Evolutionary conservation across 2,888 invertebrate species (phyloP), one percentile per base, ranked within the genome.

Genomic region (Macrophya annulata): DNA sequence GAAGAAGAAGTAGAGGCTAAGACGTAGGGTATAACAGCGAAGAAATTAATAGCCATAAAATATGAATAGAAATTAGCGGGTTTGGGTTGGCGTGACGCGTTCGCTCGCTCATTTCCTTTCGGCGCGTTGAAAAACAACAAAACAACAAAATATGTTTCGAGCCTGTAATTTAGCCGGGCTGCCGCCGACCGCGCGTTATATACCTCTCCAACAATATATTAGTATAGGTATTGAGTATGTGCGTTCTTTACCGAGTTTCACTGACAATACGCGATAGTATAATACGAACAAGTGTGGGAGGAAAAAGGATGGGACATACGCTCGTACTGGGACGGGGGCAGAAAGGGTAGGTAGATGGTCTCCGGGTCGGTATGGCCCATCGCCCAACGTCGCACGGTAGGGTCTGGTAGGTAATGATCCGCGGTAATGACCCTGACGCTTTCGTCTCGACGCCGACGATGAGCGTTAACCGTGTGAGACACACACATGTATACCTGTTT

Each of bases 21-120:
- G 86, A 87, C 88, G 87, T 88, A 87, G 90, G 88, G 90, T 90
- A 91, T 91, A 92, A 92, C 91, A 92, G 92, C 91, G 91, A 92
- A 93, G 93, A 93, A 93, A 93, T 93, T 93, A 93, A 93, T 93
- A 93, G 93, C 93, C 93, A 93, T 93, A 93, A 93, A 93, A 93
- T 93, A 93, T 93, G 93, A 93, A 93, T 93, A 93, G 93, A 93
- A 93, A 93, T 93, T 93, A 93, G 93, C 93, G 91, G 93, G 93
- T 93, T 93, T 93, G 92, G 93, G 93, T 93, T 93, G 93, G 93
- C 93, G 93, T 93, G 93, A 93, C 92, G 93, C 93, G 92, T 92
- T 93, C 93, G 93, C 93, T 93, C 93, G 93, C 93, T 93, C 93
- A 93, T 93, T 93, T 93, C 93, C 93, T 93, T 93, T 93, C 93